These are phyloP conservation scores for Alca torda DNA, from an alignment of 2,797 vertebrate genomes.

Conservation along the genomic window DNA sequence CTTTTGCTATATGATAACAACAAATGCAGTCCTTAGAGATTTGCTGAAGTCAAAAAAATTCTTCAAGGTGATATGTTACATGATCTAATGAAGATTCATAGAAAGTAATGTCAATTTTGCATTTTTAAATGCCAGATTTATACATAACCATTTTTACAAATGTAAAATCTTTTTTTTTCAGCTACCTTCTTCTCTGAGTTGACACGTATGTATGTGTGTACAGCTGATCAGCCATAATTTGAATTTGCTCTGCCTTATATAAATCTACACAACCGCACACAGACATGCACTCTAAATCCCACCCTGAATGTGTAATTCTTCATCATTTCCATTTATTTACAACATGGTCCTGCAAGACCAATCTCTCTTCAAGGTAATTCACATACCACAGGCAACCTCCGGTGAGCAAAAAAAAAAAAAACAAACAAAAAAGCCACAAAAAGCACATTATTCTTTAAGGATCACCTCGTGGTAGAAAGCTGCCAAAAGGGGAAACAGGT, in stretches of 20 bases:
- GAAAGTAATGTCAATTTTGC: not conserved
- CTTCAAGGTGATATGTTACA: conserved; percentile 21
- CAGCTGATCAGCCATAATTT: not conserved
- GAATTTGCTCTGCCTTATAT: not conserved
- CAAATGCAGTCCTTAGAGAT: conserved; percentile 15
- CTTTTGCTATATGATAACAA: conserved; percentile 32
- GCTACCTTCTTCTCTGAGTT: not conserved
- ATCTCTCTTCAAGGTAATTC: not conserved
- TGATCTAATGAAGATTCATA: conserved; percentile 29
- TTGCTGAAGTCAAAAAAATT: conserved; percentile 41
- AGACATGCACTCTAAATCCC: not conserved
- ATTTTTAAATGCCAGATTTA: conserved; percentile 4
- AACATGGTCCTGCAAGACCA: not conserved
- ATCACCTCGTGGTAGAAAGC: not conserved
- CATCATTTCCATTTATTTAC: not conserved
- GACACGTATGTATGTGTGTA: not conserved
- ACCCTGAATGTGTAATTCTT: not conserved
- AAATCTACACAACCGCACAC: fast-evolving
- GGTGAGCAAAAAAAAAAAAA: not conserved
- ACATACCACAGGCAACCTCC: not conserved
- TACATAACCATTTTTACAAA: not conserved
- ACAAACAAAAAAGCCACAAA: not conserved
- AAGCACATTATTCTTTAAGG: not conserved
- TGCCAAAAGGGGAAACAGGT: not conserved
- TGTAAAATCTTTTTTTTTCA: not conserved